Base-by-base conservation (phyloP, 2,888 invertebrate genomes). In the Drosophila histrio region DNA sequence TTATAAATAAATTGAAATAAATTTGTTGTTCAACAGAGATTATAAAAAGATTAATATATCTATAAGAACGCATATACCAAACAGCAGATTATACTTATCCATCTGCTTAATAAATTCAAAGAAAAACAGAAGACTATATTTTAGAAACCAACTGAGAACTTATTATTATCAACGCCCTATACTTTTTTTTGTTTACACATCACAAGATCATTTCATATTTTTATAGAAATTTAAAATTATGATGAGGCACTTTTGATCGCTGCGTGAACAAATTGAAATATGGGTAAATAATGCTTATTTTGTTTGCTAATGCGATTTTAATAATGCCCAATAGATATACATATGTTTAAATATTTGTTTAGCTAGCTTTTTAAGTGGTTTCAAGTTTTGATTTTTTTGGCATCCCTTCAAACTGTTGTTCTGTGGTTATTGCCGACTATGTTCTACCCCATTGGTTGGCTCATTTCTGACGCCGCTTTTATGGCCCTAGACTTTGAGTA, bases 401-500 rank as follows among this genome's bases (percentile, higher is more conserved):
- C 75, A 72, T 70, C 50, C 30, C 71, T 52, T 11, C 34, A 46
- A 21, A 30, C 4, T 38, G n/a, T 5, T 28, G 41, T 13, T 53
- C 28, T 39, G 17, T 22, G 28, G 15, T 36, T 43, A 57, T 57
- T 49, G 39, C 50, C 30, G 56, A 46, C 46, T 19, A 34, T 43
- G 79, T 41, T 49, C 49, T 47, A 60, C 43, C 43, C 66, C 61
- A 68, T 36, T 60, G 43, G 47, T 39, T 59, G 72, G 50, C 49
- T 68, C 79, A 58, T 58, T 66, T 61, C 60, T 54, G 67, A 62
- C 73, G 66, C 73, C 67, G 67, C 47, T 77, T 72, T 66, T 77
- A 73, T 73, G 58, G 73, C 61, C 46, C 19, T 58, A 28, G 61
- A 50, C 72, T 52, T 41, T 24, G 43, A 52, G 30, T 28, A 39